Evolutionary conservation across 2,888 invertebrate genomes (phyloP).

Genomic region (Drosophila cyrtoloma): DNA sequence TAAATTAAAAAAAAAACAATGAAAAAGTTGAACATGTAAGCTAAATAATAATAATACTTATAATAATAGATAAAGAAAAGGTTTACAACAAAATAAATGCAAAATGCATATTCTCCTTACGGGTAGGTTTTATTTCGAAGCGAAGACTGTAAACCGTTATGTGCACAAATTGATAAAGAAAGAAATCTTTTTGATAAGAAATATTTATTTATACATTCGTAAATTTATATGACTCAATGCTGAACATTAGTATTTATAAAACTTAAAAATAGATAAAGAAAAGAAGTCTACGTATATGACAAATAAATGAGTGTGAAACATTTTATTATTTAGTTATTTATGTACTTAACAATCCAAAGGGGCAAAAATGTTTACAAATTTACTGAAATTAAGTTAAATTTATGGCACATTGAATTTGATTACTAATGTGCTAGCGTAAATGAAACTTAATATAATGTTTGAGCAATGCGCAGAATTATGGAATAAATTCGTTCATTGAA

Average conservation of each 20-base stretch:
- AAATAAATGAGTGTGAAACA: background rate
- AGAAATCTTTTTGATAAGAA: constrained; percentile 8
- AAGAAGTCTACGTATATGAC: background rate
- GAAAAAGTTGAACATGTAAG: background rate
- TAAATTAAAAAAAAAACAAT: background rate
- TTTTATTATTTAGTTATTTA: background rate
- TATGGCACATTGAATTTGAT: constrained; percentile 6
- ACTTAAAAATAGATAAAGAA: background rate
- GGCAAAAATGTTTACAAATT: background rate
- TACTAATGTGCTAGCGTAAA: background rate
- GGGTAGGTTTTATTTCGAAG: background rate
- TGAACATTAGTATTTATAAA: background rate
- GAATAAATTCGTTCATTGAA: background rate
- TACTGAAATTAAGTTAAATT: constrained; percentile 20
- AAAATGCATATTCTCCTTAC: background rate
- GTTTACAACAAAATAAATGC: background rate
- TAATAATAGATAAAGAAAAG: background rate
- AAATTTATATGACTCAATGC: background rate
- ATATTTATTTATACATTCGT: background rate
- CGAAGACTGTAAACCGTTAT: background rate
- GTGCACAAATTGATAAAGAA: background rate
- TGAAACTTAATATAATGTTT: background rate
- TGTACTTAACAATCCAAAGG: background rate
- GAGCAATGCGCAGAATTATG: background rate
- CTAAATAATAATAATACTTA: background rate